phyloP scores from a whole-genome alignment of 2,113 vertebrate genomes.

The Jacana jacana region DNA sequence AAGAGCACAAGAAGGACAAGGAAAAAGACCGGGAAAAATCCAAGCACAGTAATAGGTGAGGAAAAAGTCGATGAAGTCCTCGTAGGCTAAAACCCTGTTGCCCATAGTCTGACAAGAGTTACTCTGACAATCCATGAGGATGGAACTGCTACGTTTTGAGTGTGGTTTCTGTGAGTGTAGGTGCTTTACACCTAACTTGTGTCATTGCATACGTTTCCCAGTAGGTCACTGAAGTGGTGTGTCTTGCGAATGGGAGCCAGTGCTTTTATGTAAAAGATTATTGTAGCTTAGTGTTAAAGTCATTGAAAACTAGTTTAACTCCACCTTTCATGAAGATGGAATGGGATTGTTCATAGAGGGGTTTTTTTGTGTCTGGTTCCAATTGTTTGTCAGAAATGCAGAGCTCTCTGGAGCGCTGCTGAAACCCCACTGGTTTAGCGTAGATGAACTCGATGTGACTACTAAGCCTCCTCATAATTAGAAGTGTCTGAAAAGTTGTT shows the following conservation, averaged over 20 bases:
- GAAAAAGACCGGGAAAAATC: conserved; percentile 90
- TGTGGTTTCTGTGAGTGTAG: not conserved
- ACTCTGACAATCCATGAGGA: not conserved
- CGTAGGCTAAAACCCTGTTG: not conserved
- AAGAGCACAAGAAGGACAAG: conserved; percentile 96
- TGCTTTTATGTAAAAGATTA: not conserved
- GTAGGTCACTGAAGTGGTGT: not conserved
- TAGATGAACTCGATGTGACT: not conserved
- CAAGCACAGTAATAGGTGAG: conserved; percentile 93
- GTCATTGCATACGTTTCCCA: not conserved
- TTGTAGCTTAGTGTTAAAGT: not conserved
- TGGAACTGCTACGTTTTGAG: not conserved
- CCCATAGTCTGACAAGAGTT: not conserved
- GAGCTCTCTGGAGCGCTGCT: not conserved
- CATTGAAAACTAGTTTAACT: not conserved
- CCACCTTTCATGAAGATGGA: not conserved
- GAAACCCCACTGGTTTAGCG: not conserved
- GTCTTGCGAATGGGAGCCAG: not conserved
- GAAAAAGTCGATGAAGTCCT: not conserved
- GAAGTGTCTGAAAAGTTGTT: not conserved
- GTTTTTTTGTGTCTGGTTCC: not conserved
- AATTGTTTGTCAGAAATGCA: not conserved
- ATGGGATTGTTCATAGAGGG: not conserved
- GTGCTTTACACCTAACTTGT: not conserved
- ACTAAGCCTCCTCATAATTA: not conserved